Base-by-base conservation (phyloP, 2,113 vertebrate genomes). In the Prinia subflava region DNA sequence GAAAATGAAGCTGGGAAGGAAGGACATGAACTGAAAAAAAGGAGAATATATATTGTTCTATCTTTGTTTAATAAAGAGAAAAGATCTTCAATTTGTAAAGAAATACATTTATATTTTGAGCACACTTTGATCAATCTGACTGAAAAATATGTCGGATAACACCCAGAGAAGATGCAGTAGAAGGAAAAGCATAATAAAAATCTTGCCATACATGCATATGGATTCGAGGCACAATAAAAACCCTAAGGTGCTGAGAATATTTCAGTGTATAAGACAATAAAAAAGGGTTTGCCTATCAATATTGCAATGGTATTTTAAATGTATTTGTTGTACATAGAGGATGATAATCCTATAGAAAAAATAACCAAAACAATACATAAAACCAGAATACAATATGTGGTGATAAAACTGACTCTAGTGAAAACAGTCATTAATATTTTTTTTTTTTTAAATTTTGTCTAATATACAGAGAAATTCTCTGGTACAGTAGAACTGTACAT, bases 61-160 rank as follows among this genome's bases (percentile, higher is more conserved):
- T 87, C 55, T 93, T 89, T 95, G n/a, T n/a, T 95, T 89, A 49
- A 93, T 84, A 92, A 92, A 71, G n/a, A 55, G 80, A 93, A 83
- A 16, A 76, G 6, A n/a, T 19, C 11, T 87, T 87, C 27, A 81
- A 19, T 95, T 95, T 87, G 27, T 85, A 59, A 91, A 89, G 53
- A 94, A 94, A 77, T 64, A 33, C 15, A 68, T 37, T 94, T 95
- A 90, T 28, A 83, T 55, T 92, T 75, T 94, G 75, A 91, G 94
- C 13, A 86, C 18, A 55, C 49, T 95, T 94, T 91, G 86, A 94
- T 91, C 53, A 62, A 35, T 93, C 73, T 97, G 81, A 92, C 92
- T 95, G 80, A 96, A 95, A 97, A 96, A 94, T 91, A 89, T 15
- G 24, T 31, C 79, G 92, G 59, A 83, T 90, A 95, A 76, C 11